Percentiles rank a stretch among this genome's conserved stretches.
phyloP scores from a whole-genome alignment of 1,140 invertebrate genomes.

The Tetramorium alpestre region DNA sequence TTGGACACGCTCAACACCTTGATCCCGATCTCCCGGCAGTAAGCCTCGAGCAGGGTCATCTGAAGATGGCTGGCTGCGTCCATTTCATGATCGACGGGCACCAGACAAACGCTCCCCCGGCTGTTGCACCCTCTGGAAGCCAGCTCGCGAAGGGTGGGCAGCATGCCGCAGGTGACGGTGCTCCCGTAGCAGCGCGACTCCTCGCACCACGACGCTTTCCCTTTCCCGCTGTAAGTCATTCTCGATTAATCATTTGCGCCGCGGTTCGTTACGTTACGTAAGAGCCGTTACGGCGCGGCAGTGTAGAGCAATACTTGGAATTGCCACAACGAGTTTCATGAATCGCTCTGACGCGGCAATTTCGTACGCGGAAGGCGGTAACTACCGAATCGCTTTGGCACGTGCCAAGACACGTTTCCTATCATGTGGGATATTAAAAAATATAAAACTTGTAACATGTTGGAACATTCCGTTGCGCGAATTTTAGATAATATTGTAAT shows the following conservation, averaged over 20 bases:
- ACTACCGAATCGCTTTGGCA: not conserved
- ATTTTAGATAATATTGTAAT: not conserved
- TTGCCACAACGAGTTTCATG: not conserved
- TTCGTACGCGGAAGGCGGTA: not conserved
- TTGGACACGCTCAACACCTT: constrained; percentile 76
- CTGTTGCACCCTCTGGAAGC: constrained; percentile 76
- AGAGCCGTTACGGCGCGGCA: constrained; percentile 6
- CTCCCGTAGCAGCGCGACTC: constrained; percentile 64
- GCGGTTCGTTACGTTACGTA: not conserved
- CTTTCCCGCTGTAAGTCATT: constrained; percentile 62
- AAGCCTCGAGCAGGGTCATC: constrained; percentile 79
- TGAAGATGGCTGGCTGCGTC: constrained; percentile 81
- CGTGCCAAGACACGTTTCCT: not conserved
- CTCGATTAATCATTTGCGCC: constrained; percentile 2
- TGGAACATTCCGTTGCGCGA: not conserved
- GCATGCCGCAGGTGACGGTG: constrained; percentile 79
- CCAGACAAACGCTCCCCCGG: constrained; percentile 76
- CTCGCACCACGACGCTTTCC: constrained; percentile 59
- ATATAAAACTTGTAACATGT: not conserved
- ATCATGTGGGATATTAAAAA: not conserved
- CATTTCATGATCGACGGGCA: constrained; percentile 77
- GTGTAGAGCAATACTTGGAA: constrained; percentile 38
- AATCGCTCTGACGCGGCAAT: not conserved
- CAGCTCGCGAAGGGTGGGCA: constrained; percentile 78
- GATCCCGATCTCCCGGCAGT: constrained; percentile 80